These are phyloP conservation scores for Panopea generosa DNA, from an alignment of 2,888 invertebrate genomes.

Conservation along the genomic window DNA sequence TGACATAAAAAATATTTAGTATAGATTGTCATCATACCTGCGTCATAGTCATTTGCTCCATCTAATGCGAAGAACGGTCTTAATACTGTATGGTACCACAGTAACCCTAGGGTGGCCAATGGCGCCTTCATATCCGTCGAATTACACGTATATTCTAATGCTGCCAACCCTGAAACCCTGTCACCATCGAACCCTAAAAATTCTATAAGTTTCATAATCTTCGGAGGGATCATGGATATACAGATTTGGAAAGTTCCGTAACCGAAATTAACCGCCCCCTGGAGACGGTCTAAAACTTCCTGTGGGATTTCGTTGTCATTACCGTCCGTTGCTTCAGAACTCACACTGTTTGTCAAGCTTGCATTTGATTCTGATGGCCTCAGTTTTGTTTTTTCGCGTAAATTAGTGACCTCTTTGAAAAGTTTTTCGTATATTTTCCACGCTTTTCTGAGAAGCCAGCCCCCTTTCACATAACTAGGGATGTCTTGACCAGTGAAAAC, in stretches of 20 bases:
- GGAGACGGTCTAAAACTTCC: constrained; percentile 87
- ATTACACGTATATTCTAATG: constrained; percentile 88
- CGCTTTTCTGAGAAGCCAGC: constrained; percentile 89
- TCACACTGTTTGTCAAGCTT: not conserved
- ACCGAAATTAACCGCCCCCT: constrained; percentile 90
- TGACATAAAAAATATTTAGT: too few species aligned
- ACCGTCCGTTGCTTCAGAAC: constrained; percentile 57
- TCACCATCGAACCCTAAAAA: constrained; percentile 90
- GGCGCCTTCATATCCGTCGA: constrained; percentile 90
- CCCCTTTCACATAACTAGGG: constrained; percentile 88
- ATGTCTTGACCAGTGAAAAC: constrained; percentile 89
- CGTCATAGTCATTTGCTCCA: constrained; percentile 87
- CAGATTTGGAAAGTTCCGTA: constrained; percentile 90
- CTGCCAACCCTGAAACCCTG: constrained; percentile 87
- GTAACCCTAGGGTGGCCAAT: constrained; percentile 88
- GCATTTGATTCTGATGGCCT: constrained; percentile 34
- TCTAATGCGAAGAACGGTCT: constrained; percentile 90
- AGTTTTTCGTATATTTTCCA: constrained; percentile 90
- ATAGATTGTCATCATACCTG: too few species aligned
- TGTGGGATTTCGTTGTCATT: constrained; percentile 74
- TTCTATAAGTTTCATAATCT: constrained; percentile 87
- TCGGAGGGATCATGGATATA: constrained; percentile 89
- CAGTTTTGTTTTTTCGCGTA: constrained; percentile 85
- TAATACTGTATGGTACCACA: constrained; percentile 91
- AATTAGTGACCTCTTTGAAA: constrained; percentile 87